Percentiles rank a stretch among this genome's conserved stretches.
Conservation (phyloP, 2,888 invertebrate species). For the Loripinus fragilis region DNA sequence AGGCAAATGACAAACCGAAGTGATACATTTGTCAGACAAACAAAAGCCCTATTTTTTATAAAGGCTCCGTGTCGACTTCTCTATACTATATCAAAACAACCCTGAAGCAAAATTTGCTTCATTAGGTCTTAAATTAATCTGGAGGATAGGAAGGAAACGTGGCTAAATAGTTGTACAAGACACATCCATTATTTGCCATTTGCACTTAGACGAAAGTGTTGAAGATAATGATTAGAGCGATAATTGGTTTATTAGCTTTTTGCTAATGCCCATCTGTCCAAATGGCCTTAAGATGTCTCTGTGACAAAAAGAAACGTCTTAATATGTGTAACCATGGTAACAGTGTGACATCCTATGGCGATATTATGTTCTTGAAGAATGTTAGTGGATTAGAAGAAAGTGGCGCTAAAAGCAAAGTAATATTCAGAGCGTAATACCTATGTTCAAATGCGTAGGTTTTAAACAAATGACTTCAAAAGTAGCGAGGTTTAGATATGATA, state of each 20-base stretch:
- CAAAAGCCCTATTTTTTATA: too few relatives aligned
- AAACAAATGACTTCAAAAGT: too few relatives aligned
- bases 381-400: neutral
- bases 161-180: conserved; percentile 2
- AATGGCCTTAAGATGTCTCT: conserved; percentile 18
- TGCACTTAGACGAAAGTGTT: conserved; percentile 10
- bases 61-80: neutral
- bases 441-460: too few relatives aligned
- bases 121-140: conserved; percentile 11
- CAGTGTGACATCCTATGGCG: neutral
- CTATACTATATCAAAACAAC: neutral
- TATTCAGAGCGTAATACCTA: too few relatives aligned
- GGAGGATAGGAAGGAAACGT: neutral
- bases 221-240: conserved; percentile 18
- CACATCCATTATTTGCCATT: conserved; percentile 17
- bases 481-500: too few relatives aligned
- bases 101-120: neutral
- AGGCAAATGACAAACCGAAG: too few relatives aligned
- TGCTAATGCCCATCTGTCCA: conserved; percentile 18
- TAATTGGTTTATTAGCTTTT: conserved; percentile 21
- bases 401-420: too few relatives aligned
- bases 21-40: too few relatives aligned
- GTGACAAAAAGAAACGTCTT: conserved; percentile 10
- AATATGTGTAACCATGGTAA: neutral
- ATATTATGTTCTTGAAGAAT: neutral